These are phyloP conservation scores for Drosophila varians DNA, from an alignment of 1,140 invertebrate species.

Conservation along the genomic window DNA sequence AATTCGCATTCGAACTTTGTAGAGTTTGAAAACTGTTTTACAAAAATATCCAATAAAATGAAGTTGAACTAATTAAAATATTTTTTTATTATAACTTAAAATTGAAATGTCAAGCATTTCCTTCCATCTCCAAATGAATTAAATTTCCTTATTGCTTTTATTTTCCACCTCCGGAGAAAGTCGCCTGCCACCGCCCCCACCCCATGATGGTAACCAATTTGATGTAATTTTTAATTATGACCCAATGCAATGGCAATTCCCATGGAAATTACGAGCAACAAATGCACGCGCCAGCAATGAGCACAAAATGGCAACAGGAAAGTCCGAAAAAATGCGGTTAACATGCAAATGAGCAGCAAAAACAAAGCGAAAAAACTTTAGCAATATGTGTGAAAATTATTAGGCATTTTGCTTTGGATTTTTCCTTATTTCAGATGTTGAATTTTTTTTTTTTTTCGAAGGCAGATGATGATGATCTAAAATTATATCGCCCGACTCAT, in stretches of 20 bases:
- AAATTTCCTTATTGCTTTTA: conserved; percentile 1
- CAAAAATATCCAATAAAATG: too few relatives aligned
- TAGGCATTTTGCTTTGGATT: conserved; percentile 56
- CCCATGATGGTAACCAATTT: conserved; percentile 2
- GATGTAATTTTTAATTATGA: conserved; percentile 72
- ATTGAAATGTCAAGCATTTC: too few relatives aligned
- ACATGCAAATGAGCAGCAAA: conserved; percentile 34
- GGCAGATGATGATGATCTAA: conserved; percentile 57
- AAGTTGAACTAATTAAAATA: too few relatives aligned
- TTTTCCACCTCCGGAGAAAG: conserved; percentile 5
- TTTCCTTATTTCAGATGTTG: conserved; percentile 4
- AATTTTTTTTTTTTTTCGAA: conserved; percentile 4
- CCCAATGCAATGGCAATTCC: conserved; percentile 52
- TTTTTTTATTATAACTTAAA: too few relatives aligned
- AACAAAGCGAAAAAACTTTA: conserved; percentile 19
- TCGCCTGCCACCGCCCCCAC: neutral
- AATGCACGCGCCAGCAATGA: conserved; percentile 15
- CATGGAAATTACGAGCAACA: conserved; percentile 52
- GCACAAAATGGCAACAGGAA: conserved; percentile 41
- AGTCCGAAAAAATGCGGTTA: conserved; percentile 59
- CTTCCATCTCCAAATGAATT: neutral
- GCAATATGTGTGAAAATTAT: conserved; percentile 69
- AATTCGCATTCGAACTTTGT: too few relatives aligned
- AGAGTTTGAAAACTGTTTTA: too few relatives aligned
- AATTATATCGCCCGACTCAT: conserved; percentile 76